Conservation (phyloP, 2,888 invertebrate species). For the Drosophila paramelanica region DNA sequence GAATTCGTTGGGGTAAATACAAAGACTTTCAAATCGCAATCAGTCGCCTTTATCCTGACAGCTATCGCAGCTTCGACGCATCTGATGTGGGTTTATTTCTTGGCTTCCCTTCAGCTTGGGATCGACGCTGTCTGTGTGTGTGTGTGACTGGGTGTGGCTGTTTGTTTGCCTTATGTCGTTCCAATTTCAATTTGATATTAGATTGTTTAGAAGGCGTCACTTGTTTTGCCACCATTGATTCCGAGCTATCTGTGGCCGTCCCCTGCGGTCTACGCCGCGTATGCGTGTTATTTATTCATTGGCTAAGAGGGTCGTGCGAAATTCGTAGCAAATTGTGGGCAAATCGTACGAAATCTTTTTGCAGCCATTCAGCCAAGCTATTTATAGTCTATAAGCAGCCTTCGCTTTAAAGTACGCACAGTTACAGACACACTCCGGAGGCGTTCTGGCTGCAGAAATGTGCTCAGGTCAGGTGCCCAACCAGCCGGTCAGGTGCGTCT, state of each 20-base stretch:
- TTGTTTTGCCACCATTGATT: constrained; percentile 47
- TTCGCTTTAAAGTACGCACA: constrained; percentile 18
- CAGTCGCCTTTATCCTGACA: constrained; percentile 49
- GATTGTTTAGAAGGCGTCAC: constrained; percentile 52
- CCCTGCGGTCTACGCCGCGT: constrained; percentile 26
- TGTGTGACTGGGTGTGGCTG: constrained; percentile 3
- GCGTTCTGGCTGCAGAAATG: background rate
- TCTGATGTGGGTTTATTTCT: constrained; percentile 26
- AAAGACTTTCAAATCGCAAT: constrained; percentile 61
- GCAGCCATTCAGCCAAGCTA: constrained; percentile 15
- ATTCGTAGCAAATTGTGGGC: constrained; percentile 20
- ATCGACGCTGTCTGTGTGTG: background rate
- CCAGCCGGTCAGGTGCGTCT: constrained; percentile 27
- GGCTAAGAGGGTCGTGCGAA: constrained; percentile 4
- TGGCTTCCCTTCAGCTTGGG: constrained; percentile 11
- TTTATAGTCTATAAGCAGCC: constrained; percentile 33
- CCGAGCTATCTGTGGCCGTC: constrained; percentile 11
- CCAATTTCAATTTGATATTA: constrained; percentile 68
- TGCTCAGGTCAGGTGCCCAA: constrained; percentile 11
- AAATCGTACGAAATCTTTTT: constrained; percentile 20
- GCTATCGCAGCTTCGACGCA: constrained; percentile 11
- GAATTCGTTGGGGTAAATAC: constrained; percentile 51
- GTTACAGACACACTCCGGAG: constrained; percentile 1
- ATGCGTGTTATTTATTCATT: constrained; percentile 55
- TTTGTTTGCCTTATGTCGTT: constrained; percentile 32